These are phyloP conservation scores for Neolamprologus kungweensis DNA, from an alignment of 2,113 vertebrate species.

Conservation along the genomic window DNA sequence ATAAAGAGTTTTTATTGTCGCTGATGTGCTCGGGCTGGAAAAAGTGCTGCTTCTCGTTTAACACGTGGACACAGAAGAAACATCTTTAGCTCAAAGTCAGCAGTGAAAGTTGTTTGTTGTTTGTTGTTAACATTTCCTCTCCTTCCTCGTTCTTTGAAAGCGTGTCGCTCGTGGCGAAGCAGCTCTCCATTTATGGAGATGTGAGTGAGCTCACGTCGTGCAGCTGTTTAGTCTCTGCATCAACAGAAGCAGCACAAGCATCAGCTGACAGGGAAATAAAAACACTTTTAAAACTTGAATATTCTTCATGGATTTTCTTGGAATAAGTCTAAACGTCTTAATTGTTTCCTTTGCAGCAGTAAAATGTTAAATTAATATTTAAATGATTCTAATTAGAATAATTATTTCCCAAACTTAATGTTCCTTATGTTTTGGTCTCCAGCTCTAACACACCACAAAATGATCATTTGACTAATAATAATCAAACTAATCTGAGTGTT, in stretches of 20 bases:
- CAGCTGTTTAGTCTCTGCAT: background rate
- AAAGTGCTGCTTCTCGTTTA: background rate
- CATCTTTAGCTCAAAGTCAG: background rate
- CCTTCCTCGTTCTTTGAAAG: background rate
- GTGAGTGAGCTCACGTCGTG: background rate
- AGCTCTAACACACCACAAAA: background rate
- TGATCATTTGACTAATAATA: background rate
- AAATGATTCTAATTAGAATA: background rate
- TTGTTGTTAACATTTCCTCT: background rate
- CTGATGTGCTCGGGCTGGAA: fast-evolving
- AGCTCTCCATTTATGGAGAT: background rate
- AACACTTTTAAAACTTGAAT: fast-evolving
- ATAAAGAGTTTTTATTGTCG: background rate
- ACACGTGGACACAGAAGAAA: background rate
- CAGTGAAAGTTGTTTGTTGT: background rate
- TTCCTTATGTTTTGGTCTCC: background rate
- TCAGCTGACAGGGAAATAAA: background rate
- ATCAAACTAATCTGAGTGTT: background rate
- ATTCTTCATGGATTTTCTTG: background rate
- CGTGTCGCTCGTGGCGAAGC: background rate
- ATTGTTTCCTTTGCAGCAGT: fast-evolving
- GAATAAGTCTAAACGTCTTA: background rate
- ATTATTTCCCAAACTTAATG: background rate
- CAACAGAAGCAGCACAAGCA: background rate
- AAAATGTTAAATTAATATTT: background rate